Conservation (phyloP, 2,888 invertebrate genomes). For the Watsonalla cultraria region DNA sequence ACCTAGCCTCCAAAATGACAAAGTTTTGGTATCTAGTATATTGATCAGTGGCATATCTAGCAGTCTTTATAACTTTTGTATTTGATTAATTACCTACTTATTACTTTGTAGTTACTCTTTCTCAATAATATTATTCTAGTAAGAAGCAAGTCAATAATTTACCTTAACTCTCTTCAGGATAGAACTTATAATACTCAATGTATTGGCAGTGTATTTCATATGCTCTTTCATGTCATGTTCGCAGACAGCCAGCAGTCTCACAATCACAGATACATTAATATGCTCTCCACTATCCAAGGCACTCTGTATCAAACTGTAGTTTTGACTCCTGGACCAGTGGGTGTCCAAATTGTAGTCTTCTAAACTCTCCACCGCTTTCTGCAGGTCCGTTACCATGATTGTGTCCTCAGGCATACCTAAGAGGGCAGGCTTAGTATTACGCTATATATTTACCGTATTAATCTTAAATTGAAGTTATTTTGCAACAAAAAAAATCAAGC, state of each 20-base stretch:
- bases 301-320: constrained; percentile 33
- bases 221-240: constrained; percentile 41
- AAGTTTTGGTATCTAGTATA: too few relatives aligned
- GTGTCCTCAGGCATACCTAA: constrained; percentile 37
- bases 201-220: constrained; percentile 32
- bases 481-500: too few relatives aligned
- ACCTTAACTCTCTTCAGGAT: constrained; percentile 50
- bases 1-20: too few relatives aligned
- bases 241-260: constrained; percentile 43
- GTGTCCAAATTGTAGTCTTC: constrained; percentile 33
- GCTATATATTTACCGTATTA: too few relatives aligned
- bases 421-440: not conserved
- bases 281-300: constrained; percentile 26
- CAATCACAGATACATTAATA: constrained; percentile 21
- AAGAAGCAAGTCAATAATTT: constrained; percentile 7
- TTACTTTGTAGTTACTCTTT: too few relatives aligned
- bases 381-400: constrained; percentile 16
- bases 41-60: too few relatives aligned
- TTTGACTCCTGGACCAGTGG: constrained; percentile 18
- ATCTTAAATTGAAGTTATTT: too few relatives aligned
- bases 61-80: too few relatives aligned
- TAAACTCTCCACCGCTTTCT: constrained; percentile 30
- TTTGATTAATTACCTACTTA: too few relatives aligned
- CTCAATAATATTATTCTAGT: not conserved
- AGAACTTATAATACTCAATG: constrained; percentile 35